Conservation (phyloP, 92 coral and sea anemone species). For the Paramuricea clavata region DNA sequence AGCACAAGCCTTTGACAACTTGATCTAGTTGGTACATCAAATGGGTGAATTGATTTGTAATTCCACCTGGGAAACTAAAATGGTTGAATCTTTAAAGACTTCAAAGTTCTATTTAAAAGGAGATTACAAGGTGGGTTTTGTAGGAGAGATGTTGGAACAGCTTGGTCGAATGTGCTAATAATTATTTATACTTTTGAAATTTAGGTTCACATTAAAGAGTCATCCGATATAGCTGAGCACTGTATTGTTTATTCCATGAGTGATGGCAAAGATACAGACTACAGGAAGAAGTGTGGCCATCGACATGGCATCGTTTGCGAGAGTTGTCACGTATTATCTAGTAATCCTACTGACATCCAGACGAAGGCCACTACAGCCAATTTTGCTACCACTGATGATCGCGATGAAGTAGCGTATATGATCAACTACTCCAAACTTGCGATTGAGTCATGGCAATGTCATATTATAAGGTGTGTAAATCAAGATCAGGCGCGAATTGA, state of each 20-base stretch:
- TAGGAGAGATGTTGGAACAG: neutral
- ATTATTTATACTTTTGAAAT: neutral
- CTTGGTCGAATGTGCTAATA: too few relatives aligned
- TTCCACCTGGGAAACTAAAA: too few relatives aligned
- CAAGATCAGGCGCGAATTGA: constrained; percentile 66
- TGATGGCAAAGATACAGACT: neutral
- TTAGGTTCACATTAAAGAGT: neutral
- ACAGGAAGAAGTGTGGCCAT: neutral
- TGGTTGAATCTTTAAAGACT: too few relatives aligned
- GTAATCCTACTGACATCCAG: neutral
- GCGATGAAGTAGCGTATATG: neutral
- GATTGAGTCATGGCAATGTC: neutral
- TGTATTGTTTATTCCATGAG: neutral
- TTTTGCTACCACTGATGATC: neutral
- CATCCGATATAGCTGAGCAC: neutral
- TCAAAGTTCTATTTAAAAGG: neutral
- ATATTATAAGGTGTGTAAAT: constrained; percentile 19
- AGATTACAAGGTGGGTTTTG: neutral
- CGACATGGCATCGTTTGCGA: neutral
- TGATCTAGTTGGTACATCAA: neutral
- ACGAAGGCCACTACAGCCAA: neutral
- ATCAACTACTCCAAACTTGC: neutral
- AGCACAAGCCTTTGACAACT: constrained; percentile 1
- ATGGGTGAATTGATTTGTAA: neutral
- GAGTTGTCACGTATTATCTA: neutral